Evolutionary conservation across 2,113 vertebrate genomes (phyloP), one percentile per base, ranked within the genome.

Genomic region (Lagopus leucura): DNA sequence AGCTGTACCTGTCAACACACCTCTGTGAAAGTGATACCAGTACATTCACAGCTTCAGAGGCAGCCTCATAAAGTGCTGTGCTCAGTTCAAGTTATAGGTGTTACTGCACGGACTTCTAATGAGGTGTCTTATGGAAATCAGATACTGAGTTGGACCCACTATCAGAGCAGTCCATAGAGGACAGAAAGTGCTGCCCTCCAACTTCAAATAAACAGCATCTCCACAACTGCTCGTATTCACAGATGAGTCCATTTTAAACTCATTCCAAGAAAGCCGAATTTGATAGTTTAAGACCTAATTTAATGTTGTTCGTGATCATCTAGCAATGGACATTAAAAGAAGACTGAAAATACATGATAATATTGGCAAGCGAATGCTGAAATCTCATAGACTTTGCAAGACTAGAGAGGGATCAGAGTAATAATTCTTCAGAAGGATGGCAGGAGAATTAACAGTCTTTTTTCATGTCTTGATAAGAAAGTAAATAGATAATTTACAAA

Each of bases 401-500:
- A 88, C 27, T 54, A 47, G 18, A 24, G 30, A 30, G 25, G 8
- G 13, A 54, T 69, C 30, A 58, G 79, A 92, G 38, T 27, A 69
- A 13, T 80, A 73, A 84, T 82, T 73, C 48, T 82, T 70, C 81
- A 54, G 64, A 28, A 88, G 48, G n/a, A 34, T 1, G 8, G 21
- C 67, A 48, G 75, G 36, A 73, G 87, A 91, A 91, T 52, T 88
- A 94, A 92, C 71, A 82, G 48, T 13, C 38, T 81, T 84, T 74
- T 79, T 61, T n/a, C 57, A n/a, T 36, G 42, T 9, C 81, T 72
- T 75, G 52, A 47, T 64, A 45, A 77, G 85, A 50, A 85, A 69
- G 27, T 80, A 94, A 95, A 92, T 45, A 92, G 67, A 32, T 70
- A 82, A 88, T 91, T 92, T 87, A 30, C 55, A 19, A 94, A 91